Evolutionary conservation across 2,113 vertebrate species (phyloP).

Genomic region (Sardina pilchardus): DNA sequence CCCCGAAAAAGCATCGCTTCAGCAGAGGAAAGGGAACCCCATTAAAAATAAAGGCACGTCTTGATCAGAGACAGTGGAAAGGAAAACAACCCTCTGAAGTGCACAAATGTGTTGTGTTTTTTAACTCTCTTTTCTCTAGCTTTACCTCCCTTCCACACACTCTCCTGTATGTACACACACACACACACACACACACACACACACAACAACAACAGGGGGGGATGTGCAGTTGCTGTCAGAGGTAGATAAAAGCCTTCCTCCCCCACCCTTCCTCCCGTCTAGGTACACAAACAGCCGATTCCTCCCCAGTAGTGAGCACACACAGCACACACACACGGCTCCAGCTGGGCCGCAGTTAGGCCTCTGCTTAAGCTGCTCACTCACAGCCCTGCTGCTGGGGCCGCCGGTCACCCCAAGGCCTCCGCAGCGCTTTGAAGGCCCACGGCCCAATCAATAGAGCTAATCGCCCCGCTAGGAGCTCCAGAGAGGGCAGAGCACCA

Average conservation of each 20-base stretch:
- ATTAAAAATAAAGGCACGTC: background rate
- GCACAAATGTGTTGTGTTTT: background rate
- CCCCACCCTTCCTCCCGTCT: background rate
- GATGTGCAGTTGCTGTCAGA: slow-evolving; percentile 5
- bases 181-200: background rate
- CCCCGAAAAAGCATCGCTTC: background rate
- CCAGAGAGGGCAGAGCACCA: background rate
- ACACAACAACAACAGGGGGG: background rate
- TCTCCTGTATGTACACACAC: background rate
- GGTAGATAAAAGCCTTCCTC: slow-evolving; percentile 17
- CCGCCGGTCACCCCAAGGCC: background rate
- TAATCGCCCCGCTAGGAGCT: background rate
- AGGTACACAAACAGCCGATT: background rate
- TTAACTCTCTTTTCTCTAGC: background rate
- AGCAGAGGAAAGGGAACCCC: background rate
- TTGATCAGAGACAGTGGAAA: background rate
- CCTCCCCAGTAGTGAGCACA: background rate
- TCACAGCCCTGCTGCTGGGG: background rate
- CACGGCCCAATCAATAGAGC: background rate
- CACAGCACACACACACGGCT: background rate
- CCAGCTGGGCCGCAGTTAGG: background rate
- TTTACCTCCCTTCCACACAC: background rate
- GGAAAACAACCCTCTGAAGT: background rate
- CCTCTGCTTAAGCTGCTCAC: background rate
- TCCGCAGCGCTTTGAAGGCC: background rate